phyloP scores from a whole-genome alignment of 2,888 invertebrate species.

The Lamellibrachia columna region DNA sequence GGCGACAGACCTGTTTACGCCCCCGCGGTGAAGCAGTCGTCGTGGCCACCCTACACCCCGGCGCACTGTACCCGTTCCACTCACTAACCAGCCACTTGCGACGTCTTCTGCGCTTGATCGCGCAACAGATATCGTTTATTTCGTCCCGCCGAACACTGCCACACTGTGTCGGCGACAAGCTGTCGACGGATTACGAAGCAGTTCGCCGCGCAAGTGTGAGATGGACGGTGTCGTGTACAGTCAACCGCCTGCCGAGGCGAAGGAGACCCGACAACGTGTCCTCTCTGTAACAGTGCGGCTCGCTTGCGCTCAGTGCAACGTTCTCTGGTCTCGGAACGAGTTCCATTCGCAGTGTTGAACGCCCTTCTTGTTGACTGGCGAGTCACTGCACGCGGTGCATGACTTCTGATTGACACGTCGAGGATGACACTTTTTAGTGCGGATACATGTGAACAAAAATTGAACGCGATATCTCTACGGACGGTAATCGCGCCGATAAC shows the following conservation, averaged over 20 bases:
- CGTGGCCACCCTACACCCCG: background rate
- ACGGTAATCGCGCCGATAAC: too few species aligned
- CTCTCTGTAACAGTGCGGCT: background rate
- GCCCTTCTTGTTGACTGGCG: too few species aligned
- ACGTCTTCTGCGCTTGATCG: background rate
- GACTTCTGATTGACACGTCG: background rate
- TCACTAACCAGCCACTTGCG: background rate
- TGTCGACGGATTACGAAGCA: background rate
- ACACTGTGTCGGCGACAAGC: background rate
- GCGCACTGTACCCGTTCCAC: background rate
- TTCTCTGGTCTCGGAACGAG: too few species aligned
- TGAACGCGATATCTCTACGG: too few species aligned
- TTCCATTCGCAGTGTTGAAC: too few species aligned
- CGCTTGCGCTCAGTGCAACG: background rate
- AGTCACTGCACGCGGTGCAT: background rate
- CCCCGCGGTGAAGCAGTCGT: background rate
- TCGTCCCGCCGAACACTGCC: background rate
- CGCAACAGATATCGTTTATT: background rate
- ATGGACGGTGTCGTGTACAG: background rate
- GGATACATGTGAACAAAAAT: too few species aligned
- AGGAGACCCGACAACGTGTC: background rate
- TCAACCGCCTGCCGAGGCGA: background rate
- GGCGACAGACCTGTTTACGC: background rate
- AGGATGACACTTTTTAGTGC: background rate
- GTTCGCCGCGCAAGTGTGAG: background rate